Evolutionary conservation across 1,140 invertebrate genomes (phyloP).

Genomic region (Drosophila tani): DNA sequence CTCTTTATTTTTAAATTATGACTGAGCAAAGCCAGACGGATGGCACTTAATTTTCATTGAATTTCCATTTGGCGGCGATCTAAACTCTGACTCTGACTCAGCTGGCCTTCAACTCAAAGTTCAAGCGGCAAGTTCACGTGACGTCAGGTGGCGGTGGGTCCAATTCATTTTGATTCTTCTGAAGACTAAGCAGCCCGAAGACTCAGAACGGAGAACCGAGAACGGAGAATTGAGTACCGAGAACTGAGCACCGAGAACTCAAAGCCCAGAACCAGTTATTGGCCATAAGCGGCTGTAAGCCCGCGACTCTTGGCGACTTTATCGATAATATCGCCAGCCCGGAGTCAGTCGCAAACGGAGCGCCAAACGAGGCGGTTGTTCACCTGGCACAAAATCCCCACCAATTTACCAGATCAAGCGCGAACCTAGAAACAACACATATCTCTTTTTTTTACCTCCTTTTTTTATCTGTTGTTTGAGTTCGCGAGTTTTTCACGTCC

Average conservation of each 20-base stretch:
- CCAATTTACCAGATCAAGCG: slow-evolving; percentile 40
- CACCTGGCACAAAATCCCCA: slow-evolving; percentile 9
- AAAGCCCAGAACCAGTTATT: slow-evolving; percentile 51
- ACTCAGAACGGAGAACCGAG: neutral
- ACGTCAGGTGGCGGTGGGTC: slow-evolving; percentile 40
- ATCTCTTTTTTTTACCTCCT: neutral
- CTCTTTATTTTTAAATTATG: neutral
- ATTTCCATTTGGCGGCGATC: slow-evolving; percentile 28
- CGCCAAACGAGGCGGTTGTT: slow-evolving; percentile 59
- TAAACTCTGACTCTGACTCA: slow-evolving; percentile 10
- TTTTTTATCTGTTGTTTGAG: slow-evolving; percentile 38
- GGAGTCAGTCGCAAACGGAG: slow-evolving; percentile 66
- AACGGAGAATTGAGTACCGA: neutral
- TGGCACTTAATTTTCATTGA: slow-evolving; percentile 24
- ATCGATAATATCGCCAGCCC: slow-evolving; percentile 45
- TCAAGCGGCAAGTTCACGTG: slow-evolving; percentile 75
- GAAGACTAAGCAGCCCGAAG: slow-evolving; percentile 9
- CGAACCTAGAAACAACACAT: slow-evolving; percentile 28
- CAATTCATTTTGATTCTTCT: slow-evolving; percentile 25
- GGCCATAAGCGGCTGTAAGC: slow-evolving; percentile 30
- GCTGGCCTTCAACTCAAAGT: slow-evolving; percentile 57
- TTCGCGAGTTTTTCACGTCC: slow-evolving; percentile 14
- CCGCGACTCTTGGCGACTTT: slow-evolving; percentile 44
- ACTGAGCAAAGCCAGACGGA: slow-evolving; percentile 8
- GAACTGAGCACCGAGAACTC: slow-evolving; percentile 4